Conservation (phyloP, 2,113 vertebrate genomes). For the Myocastor coypus region DNA sequence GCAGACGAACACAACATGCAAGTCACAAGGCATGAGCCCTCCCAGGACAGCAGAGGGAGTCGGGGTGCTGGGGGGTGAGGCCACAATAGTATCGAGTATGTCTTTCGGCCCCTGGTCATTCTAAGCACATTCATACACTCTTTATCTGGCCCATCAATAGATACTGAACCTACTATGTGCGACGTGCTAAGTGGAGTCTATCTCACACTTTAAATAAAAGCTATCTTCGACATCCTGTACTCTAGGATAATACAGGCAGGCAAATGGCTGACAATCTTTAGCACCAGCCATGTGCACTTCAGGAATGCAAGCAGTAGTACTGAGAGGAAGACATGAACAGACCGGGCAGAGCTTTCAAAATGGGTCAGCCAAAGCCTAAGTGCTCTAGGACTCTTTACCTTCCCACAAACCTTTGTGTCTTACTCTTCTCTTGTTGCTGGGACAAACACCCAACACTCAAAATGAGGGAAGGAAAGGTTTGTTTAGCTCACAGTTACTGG, state of each 20-base stretch:
- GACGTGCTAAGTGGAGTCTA: not conserved
- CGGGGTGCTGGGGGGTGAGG: not conserved
- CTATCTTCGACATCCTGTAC: not conserved
- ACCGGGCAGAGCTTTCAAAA: not conserved
- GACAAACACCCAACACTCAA: too few species aligned
- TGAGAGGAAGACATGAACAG: not conserved
- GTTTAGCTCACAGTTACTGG: too few species aligned
- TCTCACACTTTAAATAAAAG: conserved; percentile 12
- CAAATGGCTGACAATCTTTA: not conserved
- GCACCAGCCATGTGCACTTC: not conserved
- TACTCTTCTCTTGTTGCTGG: too few species aligned
- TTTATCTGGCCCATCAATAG: not conserved
- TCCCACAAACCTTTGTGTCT: too few species aligned
- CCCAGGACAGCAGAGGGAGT: not conserved
- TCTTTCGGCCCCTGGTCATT: not conserved
- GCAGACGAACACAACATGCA: not conserved
- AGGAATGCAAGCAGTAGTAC: not conserved
- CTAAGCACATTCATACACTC: not conserved
- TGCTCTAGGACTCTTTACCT: not conserved
- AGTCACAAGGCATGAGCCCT: not conserved
- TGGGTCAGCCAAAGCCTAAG: not conserved
- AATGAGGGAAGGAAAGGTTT: too few species aligned
- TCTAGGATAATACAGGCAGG: not conserved
- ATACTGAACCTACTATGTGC: not conserved
- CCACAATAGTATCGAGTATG: not conserved